Conservation (phyloP, 2,797 vertebrate species). For the Craterocephalus amniculus region DNA sequence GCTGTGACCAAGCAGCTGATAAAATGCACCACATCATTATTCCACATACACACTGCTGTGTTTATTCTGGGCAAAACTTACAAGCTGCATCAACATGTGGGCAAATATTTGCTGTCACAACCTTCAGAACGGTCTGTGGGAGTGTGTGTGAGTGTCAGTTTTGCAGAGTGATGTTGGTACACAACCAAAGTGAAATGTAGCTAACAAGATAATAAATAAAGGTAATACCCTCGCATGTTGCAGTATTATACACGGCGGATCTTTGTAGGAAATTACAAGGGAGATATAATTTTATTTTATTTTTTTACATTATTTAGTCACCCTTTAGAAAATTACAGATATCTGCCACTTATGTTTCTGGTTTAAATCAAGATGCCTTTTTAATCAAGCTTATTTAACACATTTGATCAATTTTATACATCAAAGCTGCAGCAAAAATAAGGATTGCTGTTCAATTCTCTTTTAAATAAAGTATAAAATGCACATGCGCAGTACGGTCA, state of each 20-base stretch:
- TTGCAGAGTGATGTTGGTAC: slow-evolving; percentile 53
- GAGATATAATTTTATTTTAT: no score
- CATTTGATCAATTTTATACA: slow-evolving; percentile 39
- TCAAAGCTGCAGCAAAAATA: slow-evolving; percentile 38
- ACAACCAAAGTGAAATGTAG: slow-evolving; percentile 63
- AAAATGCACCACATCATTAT: slow-evolving; percentile 75
- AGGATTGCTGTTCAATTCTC: slow-evolving; percentile 30
- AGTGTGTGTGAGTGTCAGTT: slow-evolving; percentile 31
- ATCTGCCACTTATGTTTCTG: slow-evolving; percentile 18
- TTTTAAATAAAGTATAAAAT: slow-evolving; percentile 19
- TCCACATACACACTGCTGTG: slow-evolving; percentile 74
- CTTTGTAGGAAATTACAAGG: no score
- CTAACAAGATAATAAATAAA: slow-evolving; percentile 58
- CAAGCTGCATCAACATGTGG: slow-evolving; percentile 75
- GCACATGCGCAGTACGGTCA: slow-evolving; percentile 1
- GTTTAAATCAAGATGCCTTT: slow-evolving; percentile 19
- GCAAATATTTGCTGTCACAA: slow-evolving; percentile 79
- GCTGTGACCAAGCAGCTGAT: slow-evolving; percentile 74
- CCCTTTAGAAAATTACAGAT: slow-evolving; percentile 31
- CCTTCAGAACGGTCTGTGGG: slow-evolving; percentile 31
- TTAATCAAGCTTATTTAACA: slow-evolving; percentile 17
- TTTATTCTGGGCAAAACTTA: slow-evolving; percentile 75
- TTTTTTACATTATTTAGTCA: slow-evolving; percentile 44
- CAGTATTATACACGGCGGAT: no score
- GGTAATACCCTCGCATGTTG: slow-evolving; percentile 23